Conservation (phyloP, 2,888 invertebrate species). For the Allophyes oxyacanthae region DNA sequence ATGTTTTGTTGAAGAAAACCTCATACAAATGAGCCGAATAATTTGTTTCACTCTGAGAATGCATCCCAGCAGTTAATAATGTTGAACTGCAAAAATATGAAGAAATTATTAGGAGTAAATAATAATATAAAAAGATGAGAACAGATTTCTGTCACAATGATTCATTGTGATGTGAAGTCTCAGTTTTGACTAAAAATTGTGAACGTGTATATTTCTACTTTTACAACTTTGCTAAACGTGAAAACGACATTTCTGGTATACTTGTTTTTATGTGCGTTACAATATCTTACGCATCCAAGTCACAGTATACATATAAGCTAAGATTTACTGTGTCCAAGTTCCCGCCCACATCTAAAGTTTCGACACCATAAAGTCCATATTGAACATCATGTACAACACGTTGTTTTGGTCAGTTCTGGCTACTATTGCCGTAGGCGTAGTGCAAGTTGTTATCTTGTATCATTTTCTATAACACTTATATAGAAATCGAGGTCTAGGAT, state of each 20-base stretch:
- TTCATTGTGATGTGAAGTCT: constrained; percentile 16
- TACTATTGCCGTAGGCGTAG: constrained; percentile 63
- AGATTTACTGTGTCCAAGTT: too few species aligned
- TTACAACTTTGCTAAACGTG: too few species aligned
- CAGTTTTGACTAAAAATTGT: constrained; percentile 6
- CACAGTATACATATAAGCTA: too few species aligned
- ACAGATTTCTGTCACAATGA: constrained; percentile 29
- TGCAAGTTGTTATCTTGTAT: constrained; percentile 49
- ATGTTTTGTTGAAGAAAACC: constrained; percentile 35
- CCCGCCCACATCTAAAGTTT: constrained; percentile 64
- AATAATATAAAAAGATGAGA: constrained; percentile 19
- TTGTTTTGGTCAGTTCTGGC: constrained; percentile 62
- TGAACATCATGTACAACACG: constrained; percentile 61
- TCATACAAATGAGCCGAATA: constrained; percentile 39
- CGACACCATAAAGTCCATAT: constrained; percentile 62
- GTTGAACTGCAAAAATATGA: constrained; percentile 17
- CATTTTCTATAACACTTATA: constrained; percentile 53
- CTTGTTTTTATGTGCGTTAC: constrained; percentile 35
- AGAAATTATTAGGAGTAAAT: constrained; percentile 23
- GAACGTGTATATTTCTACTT: too few species aligned
- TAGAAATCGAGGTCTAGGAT: constrained; percentile 54
- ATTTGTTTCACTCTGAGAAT: constrained; percentile 45
- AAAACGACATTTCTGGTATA: constrained; percentile 14
- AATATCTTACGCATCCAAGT: constrained; percentile 51
- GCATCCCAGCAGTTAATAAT: constrained; percentile 35